These are phyloP conservation scores for Orthonyx spaldingii DNA, from an alignment of 2,113 vertebrate species.

Conservation along the genomic window DNA sequence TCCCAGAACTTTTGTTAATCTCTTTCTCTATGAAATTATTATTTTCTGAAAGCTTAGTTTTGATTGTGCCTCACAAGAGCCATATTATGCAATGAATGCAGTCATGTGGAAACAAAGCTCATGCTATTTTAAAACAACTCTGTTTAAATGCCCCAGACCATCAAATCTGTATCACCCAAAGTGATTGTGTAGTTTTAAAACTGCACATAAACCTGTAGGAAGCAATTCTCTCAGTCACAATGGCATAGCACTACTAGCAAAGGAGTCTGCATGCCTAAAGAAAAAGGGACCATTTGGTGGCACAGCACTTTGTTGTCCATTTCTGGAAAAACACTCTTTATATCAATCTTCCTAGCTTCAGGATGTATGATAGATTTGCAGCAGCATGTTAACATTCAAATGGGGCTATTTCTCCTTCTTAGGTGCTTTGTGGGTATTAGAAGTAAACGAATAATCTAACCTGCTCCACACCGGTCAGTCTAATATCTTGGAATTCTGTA, in stretches of 20 bases:
- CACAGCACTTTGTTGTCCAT: not conserved
- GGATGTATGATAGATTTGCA: not conserved
- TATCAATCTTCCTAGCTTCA: not conserved
- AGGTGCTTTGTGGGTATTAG: not conserved
- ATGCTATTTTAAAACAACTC: not conserved
- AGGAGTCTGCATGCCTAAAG: not conserved
- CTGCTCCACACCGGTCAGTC: not conserved
- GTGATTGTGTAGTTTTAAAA: not conserved
- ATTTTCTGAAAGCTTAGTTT: not conserved
- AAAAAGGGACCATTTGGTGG: not conserved
- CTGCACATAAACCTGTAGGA: not conserved
- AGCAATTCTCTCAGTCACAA: not conserved
- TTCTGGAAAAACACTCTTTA: not conserved
- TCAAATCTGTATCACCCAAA: not conserved
- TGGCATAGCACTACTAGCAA: not conserved
- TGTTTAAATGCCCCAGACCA: not conserved
- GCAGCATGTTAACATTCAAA: not conserved
- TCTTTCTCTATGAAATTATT: not conserved
- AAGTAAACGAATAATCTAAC: not conserved
- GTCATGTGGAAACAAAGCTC: conserved; percentile 14
- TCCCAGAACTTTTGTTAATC: not conserved
- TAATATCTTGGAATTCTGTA: not conserved
- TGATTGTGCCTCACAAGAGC: not conserved
- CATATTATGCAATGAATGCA: not conserved
- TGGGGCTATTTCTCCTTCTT: not conserved